Evolutionary conservation across 2,888 invertebrate species (phyloP).

Genomic region (Apodemia zela): DNA sequence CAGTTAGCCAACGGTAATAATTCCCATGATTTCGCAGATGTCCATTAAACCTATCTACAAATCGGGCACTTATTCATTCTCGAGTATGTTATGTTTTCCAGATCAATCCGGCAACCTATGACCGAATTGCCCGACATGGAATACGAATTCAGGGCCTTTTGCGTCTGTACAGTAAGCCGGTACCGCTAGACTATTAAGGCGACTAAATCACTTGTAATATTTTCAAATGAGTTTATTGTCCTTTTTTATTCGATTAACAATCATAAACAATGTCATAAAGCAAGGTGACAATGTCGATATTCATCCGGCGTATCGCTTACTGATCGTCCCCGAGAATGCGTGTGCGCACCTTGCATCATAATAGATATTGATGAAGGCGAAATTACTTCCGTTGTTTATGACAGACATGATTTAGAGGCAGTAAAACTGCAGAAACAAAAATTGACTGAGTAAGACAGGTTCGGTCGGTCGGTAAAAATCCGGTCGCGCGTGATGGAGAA

Average conservation of each 20-base stretch:
- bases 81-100: too few relatives aligned
- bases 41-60: too few relatives aligned
- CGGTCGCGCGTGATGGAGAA: too few relatives aligned
- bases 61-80: too few relatives aligned
- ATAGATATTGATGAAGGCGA: conserved; percentile 27
- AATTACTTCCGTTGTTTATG: conserved; percentile 27
- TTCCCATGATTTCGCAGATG: too few relatives aligned
- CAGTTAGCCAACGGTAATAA: too few relatives aligned
- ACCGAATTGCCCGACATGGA: background rate
- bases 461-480: too few relatives aligned
- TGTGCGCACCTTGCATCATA: conserved; percentile 30
- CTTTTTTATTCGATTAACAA: conserved; percentile 20
- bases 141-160: background rate
- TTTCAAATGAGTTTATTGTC: conserved; percentile 2
- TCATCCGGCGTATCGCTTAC: conserved; percentile 31
- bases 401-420: background rate
- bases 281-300: conserved; percentile 34
- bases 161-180: background rate
- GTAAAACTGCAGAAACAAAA: background rate
- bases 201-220: background rate
- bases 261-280: conserved; percentile 35
- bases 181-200: background rate
- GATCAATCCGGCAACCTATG: too few relatives aligned
- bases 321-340: conserved; percentile 31
- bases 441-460: too few relatives aligned